Evolutionary conservation across 2,888 invertebrate genomes (phyloP), one percentile per base, ranked within the genome.

Genomic region (Drosophila peninsularis): DNA sequence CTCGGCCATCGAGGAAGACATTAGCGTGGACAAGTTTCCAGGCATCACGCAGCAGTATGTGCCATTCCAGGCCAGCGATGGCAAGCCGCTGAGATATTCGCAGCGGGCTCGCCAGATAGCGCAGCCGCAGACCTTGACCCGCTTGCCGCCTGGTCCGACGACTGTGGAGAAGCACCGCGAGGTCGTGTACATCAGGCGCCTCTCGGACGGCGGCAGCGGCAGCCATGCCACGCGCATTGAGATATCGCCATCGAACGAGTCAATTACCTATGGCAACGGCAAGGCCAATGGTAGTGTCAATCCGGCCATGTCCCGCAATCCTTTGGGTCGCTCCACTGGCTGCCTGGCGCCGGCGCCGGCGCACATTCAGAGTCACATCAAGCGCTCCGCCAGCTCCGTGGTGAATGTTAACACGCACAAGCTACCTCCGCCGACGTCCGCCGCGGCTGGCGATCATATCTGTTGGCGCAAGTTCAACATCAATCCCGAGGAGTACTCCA

Each of bases 391-490:
- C 56, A 91, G 88, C 64, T 85, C 90, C 6, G 90, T 88, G 62
- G 83, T 85, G 10, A 89, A 82, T 61, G 78, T 84, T 1, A 80
- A 81, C 13, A 79, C 78, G 1, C 83, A 81, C 32, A 90, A 88
- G 45, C 55, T 90, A 64, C 89, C 90, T 47, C 90, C 89, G 42
- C 79, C 83, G 10, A 74, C 77, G 2, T 60, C 67, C 5, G 78
- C 88, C n/a, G 76, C 82, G 14, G 90, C 84, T 39, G 88, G 86
- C 5, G 93, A 93, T 74, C 94, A 94, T 78, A 93, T 94, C 62
- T 94, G 94, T 89, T 93, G 94, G 92, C 92, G 93, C 66, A 93
- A 89, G 66, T 91, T 92, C 76, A 90, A 92, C 24, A 91, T 92
- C 39, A 92, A 92, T 83, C 89, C 92, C 57, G 91, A 92, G 79